These are phyloP conservation scores for Vesta saturnalis DNA, from an alignment of 2,888 invertebrate genomes.

Conservation along the genomic window DNA sequence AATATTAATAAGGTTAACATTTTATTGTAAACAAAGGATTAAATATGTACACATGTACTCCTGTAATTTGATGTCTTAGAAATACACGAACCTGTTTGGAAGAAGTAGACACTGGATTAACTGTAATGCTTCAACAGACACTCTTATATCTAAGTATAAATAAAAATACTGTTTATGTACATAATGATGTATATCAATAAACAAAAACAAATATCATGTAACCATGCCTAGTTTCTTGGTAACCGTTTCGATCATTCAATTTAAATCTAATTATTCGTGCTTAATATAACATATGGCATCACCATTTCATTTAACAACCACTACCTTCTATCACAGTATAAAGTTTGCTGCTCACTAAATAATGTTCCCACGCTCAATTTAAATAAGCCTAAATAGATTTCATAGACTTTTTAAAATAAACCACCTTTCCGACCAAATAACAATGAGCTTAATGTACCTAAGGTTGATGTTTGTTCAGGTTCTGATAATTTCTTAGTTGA, in stretches of 20 bases:
- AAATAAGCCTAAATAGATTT: too few relatives aligned
- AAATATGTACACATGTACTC: too few relatives aligned
- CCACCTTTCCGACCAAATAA: conserved; percentile 89
- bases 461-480: conserved; percentile 57
- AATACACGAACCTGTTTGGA: too few relatives aligned
- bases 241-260: conserved; percentile 4
- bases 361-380: background rate
- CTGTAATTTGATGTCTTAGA: too few relatives aligned
- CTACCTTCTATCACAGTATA: conserved; percentile 15
- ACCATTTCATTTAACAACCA: background rate
- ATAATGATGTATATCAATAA: background rate
- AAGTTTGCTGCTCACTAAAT: background rate
- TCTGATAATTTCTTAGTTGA: conserved; percentile 53
- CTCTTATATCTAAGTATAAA: background rate
- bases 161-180: conserved; percentile 10
- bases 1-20: too few relatives aligned
- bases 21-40: too few relatives aligned
- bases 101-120: background rate
- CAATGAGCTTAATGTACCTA: conserved; percentile 82
- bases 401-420: conserved; percentile 70
- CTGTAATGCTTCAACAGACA: background rate
- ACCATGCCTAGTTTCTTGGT: background rate
- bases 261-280: background rate
- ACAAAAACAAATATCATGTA: background rate
- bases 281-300: conserved; percentile 9